Base-by-base conservation (phyloP, 2,888 invertebrate species). In the Sabatieria punctata region DNA sequence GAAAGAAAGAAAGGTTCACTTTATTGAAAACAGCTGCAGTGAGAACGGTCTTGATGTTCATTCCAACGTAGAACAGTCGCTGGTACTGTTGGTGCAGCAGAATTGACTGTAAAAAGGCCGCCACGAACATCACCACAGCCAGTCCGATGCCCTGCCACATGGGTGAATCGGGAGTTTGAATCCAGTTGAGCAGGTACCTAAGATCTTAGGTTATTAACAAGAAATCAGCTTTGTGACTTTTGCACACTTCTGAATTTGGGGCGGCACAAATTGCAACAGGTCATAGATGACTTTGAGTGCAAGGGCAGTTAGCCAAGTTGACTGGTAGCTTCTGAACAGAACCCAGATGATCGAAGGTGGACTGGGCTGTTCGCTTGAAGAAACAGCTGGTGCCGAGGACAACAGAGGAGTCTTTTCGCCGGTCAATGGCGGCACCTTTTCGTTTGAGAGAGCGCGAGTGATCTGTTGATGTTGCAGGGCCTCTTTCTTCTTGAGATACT, bases 41-140 rank as follows among this genome's bases (percentile, higher is more conserved):
- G 15, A 64, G 45, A n/a, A 59, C 57, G 0, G 61, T 57, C 13
- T 59, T 48, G 15, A 93, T 80, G 48, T 85, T 77, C 75, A 93
- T 78, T 2, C 91, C 91, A 19, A 85, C 79, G 41, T 84, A 73
- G 69, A 84, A 68, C 55, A 68, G 63, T 47, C 80, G 75, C 61
- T 86, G 82, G 68, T 88, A 89, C 68, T 89, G 89, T 62, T 88
- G 86, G 1, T 85, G 80, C 35, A 86, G 71, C 41, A 89, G 71
- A 55, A 88, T 67, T 0, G 89, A 88, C 68, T 88, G 85, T 0
- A 80, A 62, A 0, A 77, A 73, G 0, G 88, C 82, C 35, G 80
- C 77, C 2, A 75, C 58, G 53, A 93, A 77, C 49, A 93, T 73
- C 1, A 78, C 64, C 1, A 75, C 69, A 0, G 86, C 81, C 67